phyloP scores from a whole-genome alignment of 2,797 vertebrate species.

The Oreonectes daqikongensis region DNA sequence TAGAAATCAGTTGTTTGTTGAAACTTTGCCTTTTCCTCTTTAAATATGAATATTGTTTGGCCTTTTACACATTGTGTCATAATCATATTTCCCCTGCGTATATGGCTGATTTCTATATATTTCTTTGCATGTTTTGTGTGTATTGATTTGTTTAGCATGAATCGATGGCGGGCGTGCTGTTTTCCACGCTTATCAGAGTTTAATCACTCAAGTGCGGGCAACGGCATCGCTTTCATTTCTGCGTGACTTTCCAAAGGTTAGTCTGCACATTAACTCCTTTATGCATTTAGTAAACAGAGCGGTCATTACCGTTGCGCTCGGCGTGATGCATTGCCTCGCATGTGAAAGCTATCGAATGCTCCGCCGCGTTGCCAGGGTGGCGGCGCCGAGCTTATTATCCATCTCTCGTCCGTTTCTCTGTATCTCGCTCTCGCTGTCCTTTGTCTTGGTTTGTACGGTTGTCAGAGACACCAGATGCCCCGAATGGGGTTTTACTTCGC shows the following conservation, averaged over 20 bases:
- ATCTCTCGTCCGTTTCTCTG: constrained; percentile 49
- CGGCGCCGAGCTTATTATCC: constrained; percentile 56
- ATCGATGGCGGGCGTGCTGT: constrained; percentile 80
- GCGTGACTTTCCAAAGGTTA: constrained; percentile 75
- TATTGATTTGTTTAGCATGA: constrained; percentile 81
- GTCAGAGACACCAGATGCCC: constrained; percentile 49
- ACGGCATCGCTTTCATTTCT: constrained; percentile 77
- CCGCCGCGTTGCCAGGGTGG: constrained; percentile 64
- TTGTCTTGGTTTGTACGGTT: constrained; percentile 43
- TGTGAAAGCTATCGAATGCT: constrained; percentile 65
- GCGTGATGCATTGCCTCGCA: constrained; percentile 66
- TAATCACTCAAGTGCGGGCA: constrained; percentile 82
- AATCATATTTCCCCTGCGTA: constrained; percentile 31
- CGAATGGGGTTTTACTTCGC: constrained; percentile 28
- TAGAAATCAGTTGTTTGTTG: neutral
- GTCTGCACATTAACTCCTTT: constrained; percentile 68
- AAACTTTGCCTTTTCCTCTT: too few relatives aligned
- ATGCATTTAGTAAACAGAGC: constrained; percentile 66
- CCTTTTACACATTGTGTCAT: neutral
- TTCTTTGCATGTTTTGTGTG: constrained; percentile 55
- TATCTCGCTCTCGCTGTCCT: constrained; percentile 50
- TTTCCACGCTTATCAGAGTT: constrained; percentile 79
- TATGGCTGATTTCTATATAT: constrained; percentile 61
- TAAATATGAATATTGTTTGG: neutral
- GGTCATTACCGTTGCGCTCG: constrained; percentile 46